phyloP scores from a whole-genome alignment of 2,888 invertebrate species.

The Tetramorium bicarinatum region DNA sequence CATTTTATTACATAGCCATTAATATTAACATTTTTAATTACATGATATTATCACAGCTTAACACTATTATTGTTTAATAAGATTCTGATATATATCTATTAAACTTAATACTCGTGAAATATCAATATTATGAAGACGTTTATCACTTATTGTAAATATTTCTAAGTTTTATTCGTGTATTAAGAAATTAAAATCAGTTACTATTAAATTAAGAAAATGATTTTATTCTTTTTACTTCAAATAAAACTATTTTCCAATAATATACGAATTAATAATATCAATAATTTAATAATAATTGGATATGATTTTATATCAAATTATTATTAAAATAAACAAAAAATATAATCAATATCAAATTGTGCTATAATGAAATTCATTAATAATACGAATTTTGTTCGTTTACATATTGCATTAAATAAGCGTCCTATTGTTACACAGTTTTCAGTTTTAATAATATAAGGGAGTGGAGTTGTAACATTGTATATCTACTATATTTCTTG shows the following conservation, averaged over 20 bases:
- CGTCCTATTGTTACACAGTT: conserved; percentile 15
- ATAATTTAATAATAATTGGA: not conserved
- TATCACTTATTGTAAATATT: conserved; percentile 25
- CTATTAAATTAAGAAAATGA: conserved; percentile 18
- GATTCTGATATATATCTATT: conserved; percentile 59
- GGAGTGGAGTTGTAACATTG: not conserved
- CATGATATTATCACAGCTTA: conserved; percentile 84
- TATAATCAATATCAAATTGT: not conserved
- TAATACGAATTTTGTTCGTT: conserved; percentile 27
- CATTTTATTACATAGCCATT: conserved; percentile 70
- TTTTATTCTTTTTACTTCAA: not conserved
- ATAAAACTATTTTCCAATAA: not conserved
- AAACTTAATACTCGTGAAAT: conserved; percentile 44
- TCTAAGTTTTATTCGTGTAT: conserved; percentile 37
- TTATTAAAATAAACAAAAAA: not conserved
- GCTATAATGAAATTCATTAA: not conserved
- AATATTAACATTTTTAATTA: conserved; percentile 77
- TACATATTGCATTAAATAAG: conserved; percentile 25
- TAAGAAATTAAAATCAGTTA: conserved; percentile 36
- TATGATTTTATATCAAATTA: not conserved
- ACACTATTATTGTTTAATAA: conserved; percentile 74
- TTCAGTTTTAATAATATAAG: not conserved
- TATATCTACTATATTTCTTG: conserved; percentile 26
- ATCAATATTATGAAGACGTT: conserved; percentile 28
- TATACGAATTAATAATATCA: not conserved